Conservation (phyloP, 2,888 invertebrate genomes). For the Thumatha senex region DNA sequence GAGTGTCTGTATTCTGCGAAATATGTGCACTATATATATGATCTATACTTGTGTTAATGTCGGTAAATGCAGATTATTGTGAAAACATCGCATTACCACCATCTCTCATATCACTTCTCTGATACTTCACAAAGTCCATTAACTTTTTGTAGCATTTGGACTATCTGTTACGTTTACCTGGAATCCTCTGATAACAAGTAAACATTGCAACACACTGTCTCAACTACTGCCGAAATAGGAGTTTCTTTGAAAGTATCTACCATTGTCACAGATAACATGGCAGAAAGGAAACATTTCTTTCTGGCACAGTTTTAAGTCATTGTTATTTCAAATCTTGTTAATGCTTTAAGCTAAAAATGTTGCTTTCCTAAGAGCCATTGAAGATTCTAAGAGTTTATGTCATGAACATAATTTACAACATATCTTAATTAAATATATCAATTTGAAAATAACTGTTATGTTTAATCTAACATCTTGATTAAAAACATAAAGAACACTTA, state of each 20-base stretch:
- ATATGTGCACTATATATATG: conserved; percentile 30
- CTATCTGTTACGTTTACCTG: conserved; percentile 6
- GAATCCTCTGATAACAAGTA: conserved; percentile 3
- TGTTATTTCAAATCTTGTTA: not conserved
- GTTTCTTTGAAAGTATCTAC: conserved; percentile 9
- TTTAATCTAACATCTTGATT: not conserved
- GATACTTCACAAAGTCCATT: conserved; percentile 17
- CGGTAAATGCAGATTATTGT: not conserved
- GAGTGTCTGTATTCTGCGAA: conserved; percentile 69
- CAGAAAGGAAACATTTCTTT: conserved; percentile 23
- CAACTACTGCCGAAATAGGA: not conserved
- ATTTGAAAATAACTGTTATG: not conserved
- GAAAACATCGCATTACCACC: conserved; percentile 17
- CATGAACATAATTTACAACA: not conserved
- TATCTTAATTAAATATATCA: not conserved
- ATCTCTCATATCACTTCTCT: conserved; percentile 4
- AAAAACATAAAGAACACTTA: not conserved
- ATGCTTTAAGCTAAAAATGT: not conserved
- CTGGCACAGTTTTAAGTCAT: conserved; percentile 9
- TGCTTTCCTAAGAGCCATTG: not conserved
- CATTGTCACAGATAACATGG: conserved; percentile 17
- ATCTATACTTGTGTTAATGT: not conserved
- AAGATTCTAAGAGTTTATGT: not conserved
- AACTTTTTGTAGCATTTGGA: conserved; percentile 13
- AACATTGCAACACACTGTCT: not conserved